phyloP scores from a whole-genome alignment of 92 coral and sea anemone genomes.

The Bergia sp. region DNA sequence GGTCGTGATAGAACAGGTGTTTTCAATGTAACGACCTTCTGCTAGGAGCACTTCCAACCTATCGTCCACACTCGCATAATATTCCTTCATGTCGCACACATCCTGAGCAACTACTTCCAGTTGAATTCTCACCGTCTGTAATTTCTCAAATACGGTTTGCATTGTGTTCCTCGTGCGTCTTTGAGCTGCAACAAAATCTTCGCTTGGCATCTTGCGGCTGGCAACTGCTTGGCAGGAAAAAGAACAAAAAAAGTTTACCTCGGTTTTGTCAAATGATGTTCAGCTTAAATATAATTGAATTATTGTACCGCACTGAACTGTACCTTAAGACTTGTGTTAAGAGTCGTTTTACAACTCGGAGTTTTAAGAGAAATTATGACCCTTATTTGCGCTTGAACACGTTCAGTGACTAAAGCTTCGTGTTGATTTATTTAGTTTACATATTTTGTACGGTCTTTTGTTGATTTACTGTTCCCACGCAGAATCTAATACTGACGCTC shows the following conservation, averaged over 20 bases:
- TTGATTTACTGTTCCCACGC: slow-evolving; percentile 27
- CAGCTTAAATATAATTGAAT: background rate
- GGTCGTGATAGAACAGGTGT: slow-evolving; percentile 11
- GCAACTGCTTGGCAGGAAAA: background rate
- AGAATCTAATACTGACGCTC: slow-evolving; percentile 30
- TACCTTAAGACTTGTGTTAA: background rate
- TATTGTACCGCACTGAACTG: background rate
- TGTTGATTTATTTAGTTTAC: background rate
- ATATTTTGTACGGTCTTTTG: background rate
- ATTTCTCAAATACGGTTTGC: slow-evolving; percentile 12
- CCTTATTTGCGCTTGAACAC: background rate
- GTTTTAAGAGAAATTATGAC: background rate
- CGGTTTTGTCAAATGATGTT: background rate
- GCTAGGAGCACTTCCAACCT: slow-evolving; percentile 13
- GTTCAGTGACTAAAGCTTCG: background rate
- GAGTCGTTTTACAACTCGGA: background rate
- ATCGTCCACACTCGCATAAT: slow-evolving; percentile 22
- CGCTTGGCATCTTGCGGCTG: slow-evolving; percentile 17
- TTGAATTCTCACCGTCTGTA: slow-evolving; percentile 13
- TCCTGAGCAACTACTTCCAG: slow-evolving; percentile 18
- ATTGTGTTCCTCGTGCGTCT: background rate
- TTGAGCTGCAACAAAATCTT: background rate
- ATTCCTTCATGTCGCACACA: slow-evolving; percentile 31
- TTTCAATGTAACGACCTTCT: slow-evolving; percentile 5
- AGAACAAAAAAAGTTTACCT: background rate